A percentile compares a stretch with the other conserved stretches of the same genome.
Conservation (phyloP, 2,797 vertebrate genomes). For the Pygocentrus nattereri region DNA sequence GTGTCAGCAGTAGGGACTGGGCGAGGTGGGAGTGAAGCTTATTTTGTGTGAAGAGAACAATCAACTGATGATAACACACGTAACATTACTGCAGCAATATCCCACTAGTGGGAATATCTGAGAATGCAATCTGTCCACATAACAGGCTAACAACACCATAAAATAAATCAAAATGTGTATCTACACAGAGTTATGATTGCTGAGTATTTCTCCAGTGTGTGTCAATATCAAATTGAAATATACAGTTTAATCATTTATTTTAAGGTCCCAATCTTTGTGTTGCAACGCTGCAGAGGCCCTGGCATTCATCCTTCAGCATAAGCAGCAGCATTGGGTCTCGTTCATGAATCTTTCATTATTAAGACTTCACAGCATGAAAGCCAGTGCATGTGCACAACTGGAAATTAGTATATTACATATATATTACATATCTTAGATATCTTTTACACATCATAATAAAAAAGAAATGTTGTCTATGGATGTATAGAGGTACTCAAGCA, state of each 20-base stretch:
- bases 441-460: too few relatives aligned
- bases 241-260: constrained; percentile 63
- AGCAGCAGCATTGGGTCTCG: neutral
- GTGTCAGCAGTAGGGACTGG: neutral
- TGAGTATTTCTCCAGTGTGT: constrained; percentile 46
- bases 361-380: too few relatives aligned
- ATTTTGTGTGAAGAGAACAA: constrained; percentile 54
- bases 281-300: neutral
- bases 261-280: constrained; percentile 45
- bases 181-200: constrained; percentile 54
- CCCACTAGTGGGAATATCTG: constrained; percentile 65
- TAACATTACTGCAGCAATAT: constrained; percentile 68
- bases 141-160: constrained; percentile 49
- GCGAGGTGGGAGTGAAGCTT: neutral
- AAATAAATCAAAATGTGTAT: constrained; percentile 63
- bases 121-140: constrained; percentile 62
- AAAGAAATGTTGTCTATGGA: too few relatives aligned
- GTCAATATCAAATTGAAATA: constrained; percentile 58
- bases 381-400: too few relatives aligned
- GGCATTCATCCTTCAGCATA: constrained; percentile 37
- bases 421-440: too few relatives aligned
- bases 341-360: neutral
- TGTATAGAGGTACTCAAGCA: too few relatives aligned
- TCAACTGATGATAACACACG: constrained; percentile 61
- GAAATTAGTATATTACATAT: too few relatives aligned